These are phyloP conservation scores for Fulica atra DNA, from an alignment of 2,113 vertebrate genomes.

Conservation along the genomic window DNA sequence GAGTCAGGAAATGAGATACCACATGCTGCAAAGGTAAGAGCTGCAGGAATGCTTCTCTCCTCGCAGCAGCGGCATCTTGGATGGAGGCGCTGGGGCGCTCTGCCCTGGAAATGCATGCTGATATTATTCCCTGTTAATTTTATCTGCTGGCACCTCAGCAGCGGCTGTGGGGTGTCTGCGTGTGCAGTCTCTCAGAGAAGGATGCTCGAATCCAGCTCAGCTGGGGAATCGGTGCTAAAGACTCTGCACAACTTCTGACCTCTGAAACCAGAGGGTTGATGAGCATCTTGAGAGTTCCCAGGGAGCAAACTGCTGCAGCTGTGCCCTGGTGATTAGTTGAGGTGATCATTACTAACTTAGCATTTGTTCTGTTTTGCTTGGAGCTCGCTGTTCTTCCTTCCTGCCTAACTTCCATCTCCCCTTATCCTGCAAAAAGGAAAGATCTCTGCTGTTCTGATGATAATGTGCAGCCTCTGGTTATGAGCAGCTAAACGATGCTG, in stretches of 20 bases:
- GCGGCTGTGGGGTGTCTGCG: not conserved
- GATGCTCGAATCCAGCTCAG: not conserved
- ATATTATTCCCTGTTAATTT: not conserved
- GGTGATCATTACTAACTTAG: not conserved
- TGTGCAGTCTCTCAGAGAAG: not conserved
- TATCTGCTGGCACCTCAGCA: not conserved
- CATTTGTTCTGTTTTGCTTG: not conserved
- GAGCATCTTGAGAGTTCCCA: not conserved
- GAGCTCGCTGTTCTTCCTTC: not conserved
- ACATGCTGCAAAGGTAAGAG: conserved; percentile 79
- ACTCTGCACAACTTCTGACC: not conserved
- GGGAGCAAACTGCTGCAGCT: not conserved
- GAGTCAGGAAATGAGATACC: conserved; percentile 71
- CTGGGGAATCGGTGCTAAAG: not conserved
- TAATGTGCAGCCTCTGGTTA: not conserved
- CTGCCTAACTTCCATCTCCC: not conserved
- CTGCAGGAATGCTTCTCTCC: not conserved
- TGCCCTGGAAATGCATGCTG: not conserved
- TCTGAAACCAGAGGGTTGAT: not conserved
- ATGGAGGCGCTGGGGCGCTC: not conserved
- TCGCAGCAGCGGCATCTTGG: not conserved
- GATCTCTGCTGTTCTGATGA: not conserved
- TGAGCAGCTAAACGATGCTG: not conserved
- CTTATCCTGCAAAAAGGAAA: not conserved
- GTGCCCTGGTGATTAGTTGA: not conserved